Conservation (phyloP, 2,888 invertebrate species). For the Eugnorisma glareosa region DNA sequence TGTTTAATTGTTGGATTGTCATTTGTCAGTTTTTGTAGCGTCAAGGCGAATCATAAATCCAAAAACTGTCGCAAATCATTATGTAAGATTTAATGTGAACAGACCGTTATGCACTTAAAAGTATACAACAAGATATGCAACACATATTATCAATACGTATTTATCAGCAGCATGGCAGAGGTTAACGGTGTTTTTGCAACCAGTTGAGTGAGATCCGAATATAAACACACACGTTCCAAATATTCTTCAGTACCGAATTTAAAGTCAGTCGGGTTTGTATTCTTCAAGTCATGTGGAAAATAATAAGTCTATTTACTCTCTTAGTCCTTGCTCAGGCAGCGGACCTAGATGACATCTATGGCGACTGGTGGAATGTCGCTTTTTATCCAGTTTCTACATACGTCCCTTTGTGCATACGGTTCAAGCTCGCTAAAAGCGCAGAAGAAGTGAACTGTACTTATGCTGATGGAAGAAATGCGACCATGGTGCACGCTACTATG, state of each 20-base stretch:
- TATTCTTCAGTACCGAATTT: background rate
- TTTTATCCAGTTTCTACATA: slow-evolving; percentile 32
- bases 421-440: background rate
- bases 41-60: too few relatives aligned
- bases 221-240: slow-evolving; percentile 6
- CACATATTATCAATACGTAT: too few relatives aligned
- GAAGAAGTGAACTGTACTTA: slow-evolving; percentile 21
- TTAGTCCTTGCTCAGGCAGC: slow-evolving; percentile 29
- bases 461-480: slow-evolving; percentile 35
- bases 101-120: too few relatives aligned
- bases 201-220: slow-evolving; percentile 10
- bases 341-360: slow-evolving; percentile 16
- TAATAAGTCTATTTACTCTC: slow-evolving; percentile 16
- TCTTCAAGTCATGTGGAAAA: slow-evolving; percentile 42
- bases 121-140: too few relatives aligned
- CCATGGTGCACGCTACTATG: background rate
- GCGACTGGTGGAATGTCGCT: slow-evolving; percentile 28
- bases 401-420: slow-evolving; percentile 15
- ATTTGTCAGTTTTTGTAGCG: too few relatives aligned
- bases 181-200: slow-evolving; percentile 22
- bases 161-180: slow-evolving; percentile 23
- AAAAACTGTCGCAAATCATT: too few relatives aligned
- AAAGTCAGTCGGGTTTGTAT: background rate
- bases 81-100: too few relatives aligned
- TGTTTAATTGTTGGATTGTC: too few relatives aligned